Evolutionary conservation across 2,888 invertebrate genomes (phyloP).

Genomic region (Agrenia bidenticulata): DNA sequence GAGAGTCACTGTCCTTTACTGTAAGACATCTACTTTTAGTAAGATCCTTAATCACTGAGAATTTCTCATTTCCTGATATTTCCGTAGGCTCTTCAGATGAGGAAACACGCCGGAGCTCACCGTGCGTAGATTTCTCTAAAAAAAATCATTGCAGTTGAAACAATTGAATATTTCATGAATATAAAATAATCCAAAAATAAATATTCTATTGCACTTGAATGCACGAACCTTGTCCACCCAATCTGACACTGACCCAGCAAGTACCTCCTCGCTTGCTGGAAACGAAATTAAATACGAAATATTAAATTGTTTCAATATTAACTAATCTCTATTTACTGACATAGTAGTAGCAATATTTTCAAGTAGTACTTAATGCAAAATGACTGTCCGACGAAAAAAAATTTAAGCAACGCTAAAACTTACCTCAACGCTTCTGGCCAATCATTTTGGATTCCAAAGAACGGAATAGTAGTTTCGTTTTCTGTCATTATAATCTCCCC

Average conservation of each 20-base stretch:
- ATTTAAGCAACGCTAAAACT: no score
- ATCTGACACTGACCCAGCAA: slow-evolving; percentile 48
- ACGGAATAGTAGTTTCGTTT: slow-evolving; percentile 33
- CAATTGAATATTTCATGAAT: no score
- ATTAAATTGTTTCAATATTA: no score
- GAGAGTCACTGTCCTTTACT: slow-evolving; percentile 59
- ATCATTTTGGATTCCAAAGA: slow-evolving; percentile 59
- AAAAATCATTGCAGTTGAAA: background rate
- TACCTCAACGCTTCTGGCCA: slow-evolving; percentile 63
- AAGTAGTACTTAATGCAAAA: no score
- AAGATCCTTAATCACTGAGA: slow-evolving; percentile 23
- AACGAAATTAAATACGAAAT: slow-evolving; percentile 5
- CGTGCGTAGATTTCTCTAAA: slow-evolving; percentile 50
- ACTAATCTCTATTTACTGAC: no score
- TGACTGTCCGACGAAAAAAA: no score
- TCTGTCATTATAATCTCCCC: slow-evolving; percentile 8
- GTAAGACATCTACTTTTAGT: slow-evolving; percentile 56
- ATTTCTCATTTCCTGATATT: slow-evolving; percentile 41
- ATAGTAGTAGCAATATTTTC: no score
- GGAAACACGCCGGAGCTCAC: slow-evolving; percentile 47
- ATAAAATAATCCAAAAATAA: slow-evolving; percentile 3
- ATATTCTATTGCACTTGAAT: background rate
- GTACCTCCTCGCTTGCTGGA: slow-evolving; percentile 29
- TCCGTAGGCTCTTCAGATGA: slow-evolving; percentile 49
- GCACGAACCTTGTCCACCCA: slow-evolving; percentile 44